Evolutionary conservation across 2,113 vertebrate genomes (phyloP), one percentile per base, ranked within the genome.

Genomic region (Barbus barbus): DNA sequence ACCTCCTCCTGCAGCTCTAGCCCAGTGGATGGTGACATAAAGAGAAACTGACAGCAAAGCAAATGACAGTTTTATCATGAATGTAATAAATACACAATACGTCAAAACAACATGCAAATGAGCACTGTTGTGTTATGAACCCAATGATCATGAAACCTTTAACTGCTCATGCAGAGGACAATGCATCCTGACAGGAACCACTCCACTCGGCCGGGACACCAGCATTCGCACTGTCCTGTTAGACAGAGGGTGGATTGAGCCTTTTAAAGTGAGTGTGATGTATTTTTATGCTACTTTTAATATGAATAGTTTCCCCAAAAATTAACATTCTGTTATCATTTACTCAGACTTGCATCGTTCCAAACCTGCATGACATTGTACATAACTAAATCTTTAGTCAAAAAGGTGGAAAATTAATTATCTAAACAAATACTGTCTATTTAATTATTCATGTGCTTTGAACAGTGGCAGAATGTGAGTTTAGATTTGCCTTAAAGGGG

Each of bases 1-100:
- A 90, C 87, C 86, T 92, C 90, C 33, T 93, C 90, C 74, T 88
- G 85, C 31, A 93, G 86, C 14, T 92, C 90, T 11, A 80, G 77
- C 18, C 83, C 84, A 26, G 81, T 85, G 5, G 86, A 85, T 26
- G n/a, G 11, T 0, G 77, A 91, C 22, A 79, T 36, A 20, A 83
- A 87, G 24, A 92, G 76, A 14, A 31, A 63, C 91, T 92, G 26
- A 82, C 44, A 36, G 16, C 28, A 79, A 20, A 61, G 33, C 18
- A 67, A 60, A 78, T 36, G 8, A 61, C 36, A 28, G 60, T 28
- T 28, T 63, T 14, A 36, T 38, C 67, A 38, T 38, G 20, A 41
- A 41, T 71, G 9, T 36, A 41, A 22, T 31, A 20, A 20, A 22
- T 38, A n/a, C 8, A 71, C 20, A 71, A 22, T 71, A 20, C 1